Conservation (phyloP, 1,140 invertebrate genomes). For the Conus ventricosus region DNA sequence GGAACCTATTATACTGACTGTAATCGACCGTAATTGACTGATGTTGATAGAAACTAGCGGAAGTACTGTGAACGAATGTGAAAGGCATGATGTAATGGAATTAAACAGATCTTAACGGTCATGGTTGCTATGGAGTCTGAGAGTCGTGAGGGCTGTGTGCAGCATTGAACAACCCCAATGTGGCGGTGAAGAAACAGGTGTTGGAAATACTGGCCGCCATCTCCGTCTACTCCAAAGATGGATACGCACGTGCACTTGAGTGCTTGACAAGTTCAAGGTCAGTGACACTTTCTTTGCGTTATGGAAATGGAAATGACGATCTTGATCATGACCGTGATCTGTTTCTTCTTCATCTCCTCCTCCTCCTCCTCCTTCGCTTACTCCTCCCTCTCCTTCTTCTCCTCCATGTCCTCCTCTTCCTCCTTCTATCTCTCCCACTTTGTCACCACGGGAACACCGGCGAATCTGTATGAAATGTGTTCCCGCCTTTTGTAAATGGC, state of each 20-base stretch:
- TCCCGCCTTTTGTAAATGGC: no score
- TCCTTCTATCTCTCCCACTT: neutral
- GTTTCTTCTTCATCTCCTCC: no score
- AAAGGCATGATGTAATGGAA: neutral
- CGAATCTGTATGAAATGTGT: no score
- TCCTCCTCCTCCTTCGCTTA: no score
- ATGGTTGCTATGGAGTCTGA: neutral
- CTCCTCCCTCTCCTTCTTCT: no score
- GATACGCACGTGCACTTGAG: slow-evolving; percentile 75
- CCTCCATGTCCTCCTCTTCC: no score
- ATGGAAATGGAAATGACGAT: no score
- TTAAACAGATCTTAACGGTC: neutral
- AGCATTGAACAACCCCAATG: slow-evolving; percentile 75
- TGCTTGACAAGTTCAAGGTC: slow-evolving; percentile 75
- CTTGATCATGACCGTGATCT: no score
- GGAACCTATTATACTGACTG: no score
- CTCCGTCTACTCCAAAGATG: slow-evolving; percentile 76
- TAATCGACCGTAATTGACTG: no score
- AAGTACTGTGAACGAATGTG: neutral
- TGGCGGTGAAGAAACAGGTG: slow-evolving; percentile 76
- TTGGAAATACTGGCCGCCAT: slow-evolving; percentile 78
- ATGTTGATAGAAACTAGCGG: no score
- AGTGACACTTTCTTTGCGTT: slow-evolving; percentile 19
- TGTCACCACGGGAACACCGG: no score
- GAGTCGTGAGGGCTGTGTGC: slow-evolving; percentile 46